Evolutionary conservation across 92 coral and sea anemone species (phyloP).

Genomic region (Zoanthus sansibaricus): DNA sequence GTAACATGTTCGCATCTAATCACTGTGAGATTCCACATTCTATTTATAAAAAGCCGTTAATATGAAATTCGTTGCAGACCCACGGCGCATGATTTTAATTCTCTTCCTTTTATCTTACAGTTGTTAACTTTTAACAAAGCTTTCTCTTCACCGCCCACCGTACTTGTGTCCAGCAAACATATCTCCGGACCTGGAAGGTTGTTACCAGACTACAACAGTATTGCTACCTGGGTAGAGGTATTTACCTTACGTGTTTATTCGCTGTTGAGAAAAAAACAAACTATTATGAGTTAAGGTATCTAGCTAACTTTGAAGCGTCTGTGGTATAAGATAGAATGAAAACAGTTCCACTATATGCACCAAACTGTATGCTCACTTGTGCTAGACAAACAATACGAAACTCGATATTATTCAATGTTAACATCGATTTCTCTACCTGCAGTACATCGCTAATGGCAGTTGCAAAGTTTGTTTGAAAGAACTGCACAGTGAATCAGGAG

Average conservation of each 20-base stretch:
- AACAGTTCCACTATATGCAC: no score
- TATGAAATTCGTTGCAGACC: neutral
- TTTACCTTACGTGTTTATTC: no score
- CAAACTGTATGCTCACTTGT: no score
- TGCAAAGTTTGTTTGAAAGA: slow-evolving; percentile 70
- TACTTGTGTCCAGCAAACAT: slow-evolving; percentile 71
- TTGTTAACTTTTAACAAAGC: slow-evolving; percentile 18
- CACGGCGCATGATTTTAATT: neutral
- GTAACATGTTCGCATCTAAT: no score
- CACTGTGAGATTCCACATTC: slow-evolving; percentile 23
- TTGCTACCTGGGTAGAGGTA: slow-evolving; percentile 86
- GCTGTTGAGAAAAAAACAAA: no score
- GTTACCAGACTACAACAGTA: slow-evolving; percentile 73
- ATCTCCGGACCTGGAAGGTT: slow-evolving; percentile 21
- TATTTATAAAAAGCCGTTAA: no score
- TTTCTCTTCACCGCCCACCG: slow-evolving; percentile 51
- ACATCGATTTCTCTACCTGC: neutral
- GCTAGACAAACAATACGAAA: no score
- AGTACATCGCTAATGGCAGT: slow-evolving; percentile 51
- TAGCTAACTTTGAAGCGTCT: no score
- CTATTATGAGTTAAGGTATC: no score
- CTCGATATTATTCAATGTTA: no score
- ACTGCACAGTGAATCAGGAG: slow-evolving; percentile 66
- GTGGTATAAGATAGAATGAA: no score
- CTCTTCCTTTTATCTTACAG: neutral